phyloP scores from a whole-genome alignment of 2,888 invertebrate genomes.

The Lepidocyrtoides sp. region DNA sequence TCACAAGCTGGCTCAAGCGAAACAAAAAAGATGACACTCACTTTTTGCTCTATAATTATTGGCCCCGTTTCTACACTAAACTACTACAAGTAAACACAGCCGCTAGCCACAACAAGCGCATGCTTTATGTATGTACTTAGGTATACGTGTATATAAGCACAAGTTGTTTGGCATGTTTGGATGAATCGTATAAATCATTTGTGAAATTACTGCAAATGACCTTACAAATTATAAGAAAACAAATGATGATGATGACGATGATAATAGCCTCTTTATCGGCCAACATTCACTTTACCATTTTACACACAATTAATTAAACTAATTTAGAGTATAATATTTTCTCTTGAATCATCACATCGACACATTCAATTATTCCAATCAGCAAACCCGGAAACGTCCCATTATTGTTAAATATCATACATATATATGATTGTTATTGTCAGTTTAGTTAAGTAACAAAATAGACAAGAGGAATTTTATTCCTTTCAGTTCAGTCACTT shows the following conservation, averaged over 20 bases:
- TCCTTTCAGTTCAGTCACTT: neutral
- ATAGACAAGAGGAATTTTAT: conserved; percentile 7
- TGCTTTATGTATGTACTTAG: neutral
- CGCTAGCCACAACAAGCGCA: conserved; percentile 17
- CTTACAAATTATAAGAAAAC: conserved; percentile 43
- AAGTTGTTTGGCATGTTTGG: conserved; percentile 18
- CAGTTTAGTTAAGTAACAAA: conserved; percentile 46
- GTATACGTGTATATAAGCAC: neutral
- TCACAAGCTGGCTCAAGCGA: neutral
- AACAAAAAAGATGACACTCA: conserved; percentile 31
- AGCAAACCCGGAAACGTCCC: conserved; percentile 54
- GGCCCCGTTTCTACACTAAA: neutral
- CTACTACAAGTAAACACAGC: conserved; percentile 1
- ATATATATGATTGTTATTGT: conserved; percentile 30
- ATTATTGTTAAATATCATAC: conserved; percentile 7
- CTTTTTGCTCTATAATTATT: conserved; percentile 41
- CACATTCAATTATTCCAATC: conserved; percentile 4
- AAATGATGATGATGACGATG: neutral
- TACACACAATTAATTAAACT: conserved; percentile 48
- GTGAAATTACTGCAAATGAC: conserved; percentile 33
- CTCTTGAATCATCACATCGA: conserved; percentile 38
- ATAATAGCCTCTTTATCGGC: conserved; percentile 2
- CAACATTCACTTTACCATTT: conserved; percentile 34
- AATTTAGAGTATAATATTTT: conserved; percentile 31
- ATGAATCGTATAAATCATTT: conserved; percentile 32